Evolutionary conservation across 2,888 invertebrate species (phyloP).

Genomic region (Lasioglossum malachurum): DNA sequence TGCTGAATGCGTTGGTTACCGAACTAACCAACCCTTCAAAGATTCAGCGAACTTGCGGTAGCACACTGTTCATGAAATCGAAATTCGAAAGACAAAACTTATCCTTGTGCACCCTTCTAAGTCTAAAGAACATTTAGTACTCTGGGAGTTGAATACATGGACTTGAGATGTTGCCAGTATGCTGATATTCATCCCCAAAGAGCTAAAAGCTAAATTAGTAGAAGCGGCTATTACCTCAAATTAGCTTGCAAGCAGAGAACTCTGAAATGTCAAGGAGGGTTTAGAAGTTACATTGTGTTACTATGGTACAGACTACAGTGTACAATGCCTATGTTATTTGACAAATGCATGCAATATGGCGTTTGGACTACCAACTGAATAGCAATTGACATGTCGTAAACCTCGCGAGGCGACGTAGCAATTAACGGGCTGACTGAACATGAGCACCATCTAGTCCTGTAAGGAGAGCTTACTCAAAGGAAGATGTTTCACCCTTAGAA

Average conservation of each 20-base stretch:
- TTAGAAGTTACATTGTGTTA: not conserved
- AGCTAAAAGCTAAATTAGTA: not conserved
- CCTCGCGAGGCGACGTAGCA: not conserved
- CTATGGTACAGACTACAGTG: not conserved
- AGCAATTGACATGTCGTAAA: not conserved
- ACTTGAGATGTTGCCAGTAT: too few relatives aligned
- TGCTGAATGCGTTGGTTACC: not conserved
- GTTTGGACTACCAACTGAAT: not conserved
- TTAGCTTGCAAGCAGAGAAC: not conserved
- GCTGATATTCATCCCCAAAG: not conserved
- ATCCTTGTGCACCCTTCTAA: not conserved
- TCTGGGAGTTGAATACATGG: too few relatives aligned
- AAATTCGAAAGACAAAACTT: not conserved
- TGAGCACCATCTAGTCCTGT: not conserved
- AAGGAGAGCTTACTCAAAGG: not conserved
- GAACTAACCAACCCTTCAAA: not conserved
- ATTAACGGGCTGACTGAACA: not conserved
- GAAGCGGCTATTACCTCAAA: not conserved
- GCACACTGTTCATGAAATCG: not conserved
- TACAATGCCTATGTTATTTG: not conserved
- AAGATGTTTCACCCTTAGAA: not conserved
- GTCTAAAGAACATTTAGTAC: not conserved
- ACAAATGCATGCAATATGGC: not conserved
- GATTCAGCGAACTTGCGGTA: not conserved
- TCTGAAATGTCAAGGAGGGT: not conserved